Base-by-base conservation (phyloP, 2,888 invertebrate genomes). In the Limulus polyphemus region DNA sequence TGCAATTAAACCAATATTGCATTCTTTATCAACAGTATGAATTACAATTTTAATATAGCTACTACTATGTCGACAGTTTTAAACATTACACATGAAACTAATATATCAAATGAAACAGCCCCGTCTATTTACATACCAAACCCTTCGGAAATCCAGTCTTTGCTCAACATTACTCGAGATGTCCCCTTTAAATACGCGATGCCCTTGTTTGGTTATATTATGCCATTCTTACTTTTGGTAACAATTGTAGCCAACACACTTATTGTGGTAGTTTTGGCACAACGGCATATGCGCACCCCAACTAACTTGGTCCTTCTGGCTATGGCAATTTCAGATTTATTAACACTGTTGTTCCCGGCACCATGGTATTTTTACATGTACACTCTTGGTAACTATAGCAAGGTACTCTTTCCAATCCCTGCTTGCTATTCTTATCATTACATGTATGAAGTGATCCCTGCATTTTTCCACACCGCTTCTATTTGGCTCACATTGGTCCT, bases 241-340 rank as follows among this genome's bases (percentile, higher is more conserved):
- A 94, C 93, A 0, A 85, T 90, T n/a, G 82, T 92, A 4, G 89
- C 91, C 56, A 95, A 95, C 78, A 87, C 91, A 0, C 79, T 94
- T 11, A 91, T 95, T 68, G 91, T 93, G 13, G 83, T 93, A 49
- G 93, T 95, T 0, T 80, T 95, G 49, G 86, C 90, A 62, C 88
- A 90, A 69, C 82, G 87, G 49, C 91, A 93, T 77, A 94, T 95
- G 94, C 77, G 88, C 47, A 89, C 90, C 0, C 91, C 93, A 0
- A 93, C 93, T 9, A 93, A 93, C 77, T 83, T 87, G n/a, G 88
- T 93, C 1, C 82, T 94, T 3, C 86, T 91, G 83, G 89, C 88
- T n/a, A 95, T 95, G 92, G 94, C 95, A 0, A 81, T 95, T 7
- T 90, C 91, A 70, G 95, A 95, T 78, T 87, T 93, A 85, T 84